Percentiles rank a stretch among this genome's conserved stretches.
Conservation (phyloP, 1,140 invertebrate species). For the Heliconius congener region DNA sequence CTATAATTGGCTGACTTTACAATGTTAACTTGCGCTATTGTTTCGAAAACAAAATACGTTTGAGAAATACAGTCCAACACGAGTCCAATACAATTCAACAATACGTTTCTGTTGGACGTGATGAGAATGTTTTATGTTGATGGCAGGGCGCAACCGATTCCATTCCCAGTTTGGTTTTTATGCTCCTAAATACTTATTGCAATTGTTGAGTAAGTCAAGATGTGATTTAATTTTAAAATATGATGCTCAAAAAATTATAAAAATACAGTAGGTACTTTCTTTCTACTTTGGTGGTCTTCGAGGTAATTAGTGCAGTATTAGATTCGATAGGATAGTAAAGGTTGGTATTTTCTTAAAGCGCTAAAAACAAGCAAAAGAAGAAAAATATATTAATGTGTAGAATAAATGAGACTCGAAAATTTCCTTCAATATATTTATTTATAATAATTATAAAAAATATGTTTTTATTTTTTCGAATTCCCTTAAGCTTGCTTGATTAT, state of each 20-base stretch:
- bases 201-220: neutral
- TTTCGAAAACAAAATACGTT: slow-evolving; percentile 27
- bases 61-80: slow-evolving; percentile 21
- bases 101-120: slow-evolving; percentile 29
- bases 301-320: neutral
- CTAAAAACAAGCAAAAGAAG: too few relatives aligned
- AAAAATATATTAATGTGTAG: too few relatives aligned
- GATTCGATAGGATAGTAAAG: too few relatives aligned
- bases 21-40: slow-evolving; percentile 27
- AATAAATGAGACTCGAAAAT: too few relatives aligned
- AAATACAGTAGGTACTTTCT: neutral
- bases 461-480: neutral
- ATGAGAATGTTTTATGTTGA: slow-evolving; percentile 24
- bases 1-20: slow-evolving; percentile 20
- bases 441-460: neutral
- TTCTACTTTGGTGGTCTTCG: neutral
- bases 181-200: neutral
- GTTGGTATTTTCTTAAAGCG: too few relatives aligned
- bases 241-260: neutral
- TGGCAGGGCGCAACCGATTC: slow-evolving; percentile 25
- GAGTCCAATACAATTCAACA: slow-evolving; percentile 22
- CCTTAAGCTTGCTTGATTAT: neutral
- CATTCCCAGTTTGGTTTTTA: slow-evolving; percentile 10
- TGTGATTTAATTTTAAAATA: neutral
- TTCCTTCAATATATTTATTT: too few relatives aligned